Evolutionary conservation across 2,113 vertebrate species (phyloP).

Genomic region (Alouatta palliata): DNA sequence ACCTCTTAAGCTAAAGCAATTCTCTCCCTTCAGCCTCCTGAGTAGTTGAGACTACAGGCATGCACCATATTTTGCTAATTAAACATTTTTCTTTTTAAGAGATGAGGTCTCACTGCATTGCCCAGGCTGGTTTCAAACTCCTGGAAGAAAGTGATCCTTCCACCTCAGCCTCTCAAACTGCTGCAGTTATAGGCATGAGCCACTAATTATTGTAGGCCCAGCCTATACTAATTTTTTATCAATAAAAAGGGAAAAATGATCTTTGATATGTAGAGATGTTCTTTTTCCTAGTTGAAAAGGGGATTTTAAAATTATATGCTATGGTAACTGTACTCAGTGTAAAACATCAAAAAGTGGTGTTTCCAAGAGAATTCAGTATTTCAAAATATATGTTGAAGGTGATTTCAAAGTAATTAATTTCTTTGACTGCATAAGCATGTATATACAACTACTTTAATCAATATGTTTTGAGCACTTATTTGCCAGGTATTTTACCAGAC

Average conservation of each 20-base stretch:
- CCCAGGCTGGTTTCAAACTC: too few species aligned
- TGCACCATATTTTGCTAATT: too few species aligned
- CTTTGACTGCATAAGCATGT: background rate
- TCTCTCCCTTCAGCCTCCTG: too few species aligned
- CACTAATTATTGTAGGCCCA: too few species aligned
- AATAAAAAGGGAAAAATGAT: conserved; percentile 26
- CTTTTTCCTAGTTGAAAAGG: background rate
- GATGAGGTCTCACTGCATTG: too few species aligned
- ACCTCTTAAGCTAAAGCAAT: too few species aligned
- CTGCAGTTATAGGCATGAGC: too few species aligned
- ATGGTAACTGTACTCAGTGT: background rate
- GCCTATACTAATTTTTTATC: background rate
- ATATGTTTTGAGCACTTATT: background rate
- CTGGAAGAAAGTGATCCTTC: too few species aligned
- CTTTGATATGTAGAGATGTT: conserved; percentile 6
- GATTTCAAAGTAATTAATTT: conserved; percentile 18
- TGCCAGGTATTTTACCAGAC: background rate
- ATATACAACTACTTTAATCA: background rate
- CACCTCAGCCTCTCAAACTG: too few species aligned
- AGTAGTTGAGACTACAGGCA: too few species aligned
- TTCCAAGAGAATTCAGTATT: background rate
- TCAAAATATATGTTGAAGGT: background rate
- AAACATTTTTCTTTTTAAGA: too few species aligned
- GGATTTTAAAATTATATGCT: background rate
- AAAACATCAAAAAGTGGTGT: conserved; percentile 13